Conservation (phyloP, 2,888 invertebrate species). For the Campoplex capitator region DNA sequence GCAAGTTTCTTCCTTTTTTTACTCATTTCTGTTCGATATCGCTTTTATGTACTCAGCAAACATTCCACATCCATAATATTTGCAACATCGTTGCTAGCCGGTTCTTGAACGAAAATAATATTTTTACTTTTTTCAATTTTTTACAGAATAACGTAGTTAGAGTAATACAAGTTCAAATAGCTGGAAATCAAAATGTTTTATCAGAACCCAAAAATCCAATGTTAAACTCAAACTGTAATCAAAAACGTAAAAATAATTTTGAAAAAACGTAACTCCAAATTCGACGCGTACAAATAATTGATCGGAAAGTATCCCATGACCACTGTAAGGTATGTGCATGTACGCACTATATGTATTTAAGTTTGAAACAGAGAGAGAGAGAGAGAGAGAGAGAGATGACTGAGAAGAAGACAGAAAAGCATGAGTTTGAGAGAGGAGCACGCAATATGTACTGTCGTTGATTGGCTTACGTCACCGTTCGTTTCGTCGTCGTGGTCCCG, state of each 20-base stretch:
- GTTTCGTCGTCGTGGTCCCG: constrained; percentile 57
- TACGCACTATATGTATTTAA: constrained; percentile 22
- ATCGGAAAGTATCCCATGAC: constrained; percentile 19
- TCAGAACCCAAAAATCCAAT: not conserved
- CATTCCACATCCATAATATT: constrained; percentile 45
- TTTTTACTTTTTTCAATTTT: not conserved
- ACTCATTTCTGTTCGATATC: constrained; percentile 43
- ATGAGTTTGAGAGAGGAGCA: constrained; percentile 15
- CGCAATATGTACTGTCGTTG: constrained; percentile 68
- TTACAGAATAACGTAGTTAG: too few species aligned
- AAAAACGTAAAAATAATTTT: not conserved
- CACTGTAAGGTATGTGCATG: constrained; percentile 2
- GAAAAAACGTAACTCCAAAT: not conserved
- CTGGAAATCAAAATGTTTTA: not conserved
- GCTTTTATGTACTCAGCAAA: constrained; percentile 44
- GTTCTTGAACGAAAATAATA: not conserved
- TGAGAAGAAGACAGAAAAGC: constrained; percentile 16
- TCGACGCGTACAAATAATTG: not conserved
- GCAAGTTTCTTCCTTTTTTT: constrained; percentile 35
- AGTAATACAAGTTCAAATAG: too few species aligned
- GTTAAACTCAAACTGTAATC: not conserved
- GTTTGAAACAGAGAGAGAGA: constrained; percentile 21
- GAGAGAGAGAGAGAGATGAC: not conserved
- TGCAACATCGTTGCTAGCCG: not conserved
- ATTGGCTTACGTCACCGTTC: constrained; percentile 78